Conservation (phyloP, 2,888 invertebrate genomes). For the Nineta flava region DNA sequence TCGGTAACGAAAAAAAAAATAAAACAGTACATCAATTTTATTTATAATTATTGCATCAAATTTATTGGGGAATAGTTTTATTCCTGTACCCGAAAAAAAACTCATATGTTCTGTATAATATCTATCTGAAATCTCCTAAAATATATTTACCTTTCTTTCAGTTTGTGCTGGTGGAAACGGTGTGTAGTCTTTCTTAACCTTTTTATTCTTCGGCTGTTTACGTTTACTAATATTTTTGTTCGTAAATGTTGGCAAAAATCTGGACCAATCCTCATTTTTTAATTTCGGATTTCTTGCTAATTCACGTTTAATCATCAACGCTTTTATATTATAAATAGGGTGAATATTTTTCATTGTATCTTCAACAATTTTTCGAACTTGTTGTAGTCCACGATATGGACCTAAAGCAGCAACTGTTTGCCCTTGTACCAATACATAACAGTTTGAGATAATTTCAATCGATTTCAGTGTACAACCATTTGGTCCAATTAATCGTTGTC, state of each 20-base stretch:
- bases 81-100: no score
- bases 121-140: no score
- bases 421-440: slow-evolving; percentile 93
- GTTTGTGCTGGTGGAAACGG: slow-evolving; percentile 92
- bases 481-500: slow-evolving; percentile 89
- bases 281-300: slow-evolving; percentile 83
- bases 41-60: no score
- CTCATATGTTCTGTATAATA: no score
- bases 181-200: slow-evolving; percentile 85
- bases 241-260: slow-evolving; percentile 87
- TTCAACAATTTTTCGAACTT: slow-evolving; percentile 76
- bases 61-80: no score
- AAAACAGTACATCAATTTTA: no score
- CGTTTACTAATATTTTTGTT: slow-evolving; percentile 76
- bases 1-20: no score
- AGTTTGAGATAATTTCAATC: slow-evolving; percentile 87
- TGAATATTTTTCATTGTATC: slow-evolving; percentile 99
- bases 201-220: slow-evolving; percentile 76
- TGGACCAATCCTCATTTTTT: slow-evolving; percentile 88
- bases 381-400: slow-evolving; percentile 77
- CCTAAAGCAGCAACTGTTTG: slow-evolving; percentile 96
- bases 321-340: slow-evolving; percentile 95
- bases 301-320: slow-evolving; percentile 93
- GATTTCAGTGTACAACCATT: slow-evolving; percentile 97
- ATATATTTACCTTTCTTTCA: slow-evolving; percentile 63